These are phyloP conservation scores for Vidua chalybeata DNA, from an alignment of 2,113 vertebrate genomes.

Conservation along the genomic window DNA sequence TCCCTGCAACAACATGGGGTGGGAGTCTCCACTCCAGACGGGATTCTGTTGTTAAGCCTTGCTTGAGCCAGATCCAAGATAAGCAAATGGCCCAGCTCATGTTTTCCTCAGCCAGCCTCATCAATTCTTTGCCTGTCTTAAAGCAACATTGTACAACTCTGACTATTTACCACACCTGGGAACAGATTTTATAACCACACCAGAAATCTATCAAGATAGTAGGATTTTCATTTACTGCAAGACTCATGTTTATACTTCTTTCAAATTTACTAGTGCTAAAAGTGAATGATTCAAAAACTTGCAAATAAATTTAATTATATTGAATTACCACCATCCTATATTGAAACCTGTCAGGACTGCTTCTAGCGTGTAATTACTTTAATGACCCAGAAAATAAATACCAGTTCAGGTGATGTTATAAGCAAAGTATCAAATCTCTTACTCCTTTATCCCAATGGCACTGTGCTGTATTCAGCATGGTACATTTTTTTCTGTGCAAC, in stretches of 20 bases:
- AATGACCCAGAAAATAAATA: background rate
- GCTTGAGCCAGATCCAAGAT: background rate
- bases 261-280: background rate
- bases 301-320: background rate
- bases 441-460: background rate
- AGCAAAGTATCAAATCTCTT: background rate
- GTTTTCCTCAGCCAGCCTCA: background rate
- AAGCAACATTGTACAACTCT: background rate
- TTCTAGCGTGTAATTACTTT: background rate
- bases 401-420: background rate
- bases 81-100: background rate
- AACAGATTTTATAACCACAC: background rate
- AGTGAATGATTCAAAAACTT: background rate
- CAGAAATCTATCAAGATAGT: background rate
- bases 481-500: background rate
- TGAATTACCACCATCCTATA: background rate
- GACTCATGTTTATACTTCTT: background rate
- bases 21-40: background rate
- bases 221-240: background rate
- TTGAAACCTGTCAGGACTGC: background rate
- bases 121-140: background rate
- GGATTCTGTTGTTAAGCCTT: background rate
- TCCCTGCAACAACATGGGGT: accelerated
- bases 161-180: background rate
- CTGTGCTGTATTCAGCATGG: background rate